phyloP scores from a whole-genome alignment of 2,797 vertebrate genomes.

The Loris lydekkerianus region DNA sequence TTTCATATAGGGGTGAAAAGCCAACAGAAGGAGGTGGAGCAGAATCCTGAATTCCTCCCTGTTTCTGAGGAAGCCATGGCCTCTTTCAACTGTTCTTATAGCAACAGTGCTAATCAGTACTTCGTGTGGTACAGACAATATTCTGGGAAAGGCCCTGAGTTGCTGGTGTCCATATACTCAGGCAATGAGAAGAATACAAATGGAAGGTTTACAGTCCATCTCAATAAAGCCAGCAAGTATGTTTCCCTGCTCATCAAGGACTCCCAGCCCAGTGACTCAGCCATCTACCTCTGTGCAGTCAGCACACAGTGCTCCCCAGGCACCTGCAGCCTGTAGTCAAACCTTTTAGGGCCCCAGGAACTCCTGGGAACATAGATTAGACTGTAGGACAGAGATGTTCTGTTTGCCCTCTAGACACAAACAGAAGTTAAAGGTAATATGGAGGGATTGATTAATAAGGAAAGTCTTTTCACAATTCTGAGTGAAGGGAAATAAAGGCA shows the following conservation, averaged over 20 bases:
- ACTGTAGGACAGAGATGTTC: background rate
- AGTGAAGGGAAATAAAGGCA: background rate
- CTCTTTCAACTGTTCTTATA: constrained; percentile 66
- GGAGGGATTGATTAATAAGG: background rate
- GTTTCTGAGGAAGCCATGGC: background rate
- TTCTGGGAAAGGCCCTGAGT: background rate
- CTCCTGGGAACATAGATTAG: background rate
- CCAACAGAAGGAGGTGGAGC: constrained; percentile 62
- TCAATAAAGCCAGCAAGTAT: background rate
- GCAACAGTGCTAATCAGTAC: rapidly evolving
- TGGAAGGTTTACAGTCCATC: constrained; percentile 43
- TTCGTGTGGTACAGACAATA: constrained; percentile 65
- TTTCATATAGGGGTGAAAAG: constrained; percentile 56
- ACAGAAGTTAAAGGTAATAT: background rate
- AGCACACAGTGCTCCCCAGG: background rate
- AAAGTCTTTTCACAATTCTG: background rate
- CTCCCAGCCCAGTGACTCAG: background rate
- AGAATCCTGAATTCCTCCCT: background rate
- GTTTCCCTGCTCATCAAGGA: constrained; percentile 46
- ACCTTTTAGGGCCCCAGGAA: background rate
- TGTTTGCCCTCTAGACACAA: background rate
- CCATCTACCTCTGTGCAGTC: constrained; percentile 66
- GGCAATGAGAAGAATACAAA: rapidly evolving
- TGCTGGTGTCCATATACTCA: background rate
- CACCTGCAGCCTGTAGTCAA: constrained; percentile 1